Base-by-base conservation (phyloP, 1,140 invertebrate genomes). In the Tetramorium simillimum region DNA sequence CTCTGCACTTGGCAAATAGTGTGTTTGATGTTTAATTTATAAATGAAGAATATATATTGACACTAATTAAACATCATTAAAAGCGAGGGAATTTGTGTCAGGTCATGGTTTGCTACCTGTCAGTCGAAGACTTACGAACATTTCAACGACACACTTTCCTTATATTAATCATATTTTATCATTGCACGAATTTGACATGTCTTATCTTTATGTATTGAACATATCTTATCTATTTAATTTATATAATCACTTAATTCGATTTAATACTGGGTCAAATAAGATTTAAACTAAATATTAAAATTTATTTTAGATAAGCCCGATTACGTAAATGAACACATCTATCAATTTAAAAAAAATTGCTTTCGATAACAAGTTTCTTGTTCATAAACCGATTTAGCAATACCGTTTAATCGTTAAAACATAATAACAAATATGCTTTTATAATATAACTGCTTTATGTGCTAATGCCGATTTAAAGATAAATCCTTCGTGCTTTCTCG, bases 51-150 rank as follows among this genome's bases (percentile, higher is more conserved):
- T 67, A 18, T n/a, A 14, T 53, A 56, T 40, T 53, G 24, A 40
- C 24, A 18, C n/a, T 24, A 24, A 33, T n/a, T 14, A 81, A 69
- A 51, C 14, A 28, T 49, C 16, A 67, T 28, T 56, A 58, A 86
- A 62, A 73, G 24, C 12, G 16, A 18, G 87, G 91, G 86, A 91
- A 88, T 90, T 94, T 94, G 92, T 81, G 92, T 92, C 92, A 94
- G 94, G 93, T 94, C 92, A 93, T 93, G 93, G 92, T 91, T 86
- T 56, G 49, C 51, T 73, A 72, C 33, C 60, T 82, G 6, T 51
- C 75, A 18, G 18, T 84, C n/a, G 49, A 60, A 60, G 16, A 6
- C 67, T 84, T 75, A 75, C 75, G 53, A 33, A 58, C 7, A 5
- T 75, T 49, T 62, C 14, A 40, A 37, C 69, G 18, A n/a, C 53